Evolutionary conservation across 2,888 invertebrate species (phyloP).

Genomic region (Scelioninae gen. 2): DNA sequence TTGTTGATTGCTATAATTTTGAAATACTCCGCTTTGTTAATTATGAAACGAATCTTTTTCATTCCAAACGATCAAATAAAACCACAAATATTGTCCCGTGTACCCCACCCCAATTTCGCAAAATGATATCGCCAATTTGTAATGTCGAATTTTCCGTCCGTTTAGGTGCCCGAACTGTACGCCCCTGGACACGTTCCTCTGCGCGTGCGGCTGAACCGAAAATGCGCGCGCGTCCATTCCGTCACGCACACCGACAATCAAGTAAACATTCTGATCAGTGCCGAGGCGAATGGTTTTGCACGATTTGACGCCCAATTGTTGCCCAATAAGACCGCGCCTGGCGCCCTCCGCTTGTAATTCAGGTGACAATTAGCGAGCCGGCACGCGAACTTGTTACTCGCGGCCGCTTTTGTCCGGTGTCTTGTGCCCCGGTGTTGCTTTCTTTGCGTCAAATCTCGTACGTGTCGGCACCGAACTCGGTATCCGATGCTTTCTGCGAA

Average conservation of each 20-base stretch:
- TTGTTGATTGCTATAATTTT: too few relatives aligned
- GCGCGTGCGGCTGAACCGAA: constrained; percentile 53
- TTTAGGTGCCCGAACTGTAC: constrained; percentile 26
- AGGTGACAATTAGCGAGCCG: constrained; percentile 36
- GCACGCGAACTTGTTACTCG: neutral
- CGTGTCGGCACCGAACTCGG: constrained; percentile 21
- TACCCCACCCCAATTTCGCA: too few relatives aligned
- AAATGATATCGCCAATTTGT: too few relatives aligned
- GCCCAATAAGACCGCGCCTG: constrained; percentile 12
- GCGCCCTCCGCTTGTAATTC: constrained; percentile 8
- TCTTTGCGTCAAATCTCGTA: constrained; percentile 15
- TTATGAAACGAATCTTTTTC: too few relatives aligned
- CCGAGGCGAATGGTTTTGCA: constrained; percentile 43
- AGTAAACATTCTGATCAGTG: constrained; percentile 53
- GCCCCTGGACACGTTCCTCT: constrained; percentile 37
- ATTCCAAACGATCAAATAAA: too few relatives aligned
- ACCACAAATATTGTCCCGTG: too few relatives aligned
- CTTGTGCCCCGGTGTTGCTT: constrained; percentile 1
- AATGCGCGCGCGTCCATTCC: constrained; percentile 55
- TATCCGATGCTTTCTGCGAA: constrained; percentile 33
- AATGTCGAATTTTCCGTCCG: too few relatives aligned
- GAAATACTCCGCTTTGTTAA: too few relatives aligned
- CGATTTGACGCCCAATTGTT: constrained; percentile 15
- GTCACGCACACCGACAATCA: constrained; percentile 46
- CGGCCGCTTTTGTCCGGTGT: neutral